Evolutionary conservation across 2,113 vertebrate genomes (phyloP).

Genomic region (Oxyruncus cristatus): DNA sequence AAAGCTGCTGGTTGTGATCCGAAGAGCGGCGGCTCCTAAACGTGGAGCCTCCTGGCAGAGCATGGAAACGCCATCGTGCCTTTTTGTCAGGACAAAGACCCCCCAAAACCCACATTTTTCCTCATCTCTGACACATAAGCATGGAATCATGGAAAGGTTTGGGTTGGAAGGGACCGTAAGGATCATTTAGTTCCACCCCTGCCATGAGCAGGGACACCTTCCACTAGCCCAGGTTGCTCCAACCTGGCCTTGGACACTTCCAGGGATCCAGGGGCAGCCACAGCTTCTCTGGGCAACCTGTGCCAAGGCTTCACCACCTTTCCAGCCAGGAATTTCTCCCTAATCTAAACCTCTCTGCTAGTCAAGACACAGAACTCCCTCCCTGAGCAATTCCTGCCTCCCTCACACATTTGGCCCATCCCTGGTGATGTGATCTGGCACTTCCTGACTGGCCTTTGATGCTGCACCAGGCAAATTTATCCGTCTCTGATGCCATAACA

Average conservation of each 20-base stretch:
- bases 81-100: neutral
- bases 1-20: neutral
- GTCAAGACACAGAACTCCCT: neutral
- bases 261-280: neutral
- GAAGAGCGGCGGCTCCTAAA: neutral
- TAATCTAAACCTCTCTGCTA: neutral
- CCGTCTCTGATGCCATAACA: neutral
- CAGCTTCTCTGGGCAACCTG: neutral
- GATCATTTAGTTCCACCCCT: neutral
- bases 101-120: accelerated
- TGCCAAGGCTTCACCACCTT: neutral
- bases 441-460: neutral
- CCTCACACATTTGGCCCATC: neutral
- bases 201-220: neutral
- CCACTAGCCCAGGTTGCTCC: accelerated
- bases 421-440: accelerated
- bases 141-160: neutral
- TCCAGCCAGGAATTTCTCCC: neutral
- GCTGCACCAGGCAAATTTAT: accelerated
- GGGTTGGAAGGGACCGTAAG: neutral
- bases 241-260: neutral
- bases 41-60: neutral
- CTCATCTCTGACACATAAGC: neutral
- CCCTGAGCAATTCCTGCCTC: neutral
- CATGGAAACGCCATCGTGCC: neutral